Conservation (phyloP, 2,797 vertebrate genomes). For the Hydrophis major region DNA sequence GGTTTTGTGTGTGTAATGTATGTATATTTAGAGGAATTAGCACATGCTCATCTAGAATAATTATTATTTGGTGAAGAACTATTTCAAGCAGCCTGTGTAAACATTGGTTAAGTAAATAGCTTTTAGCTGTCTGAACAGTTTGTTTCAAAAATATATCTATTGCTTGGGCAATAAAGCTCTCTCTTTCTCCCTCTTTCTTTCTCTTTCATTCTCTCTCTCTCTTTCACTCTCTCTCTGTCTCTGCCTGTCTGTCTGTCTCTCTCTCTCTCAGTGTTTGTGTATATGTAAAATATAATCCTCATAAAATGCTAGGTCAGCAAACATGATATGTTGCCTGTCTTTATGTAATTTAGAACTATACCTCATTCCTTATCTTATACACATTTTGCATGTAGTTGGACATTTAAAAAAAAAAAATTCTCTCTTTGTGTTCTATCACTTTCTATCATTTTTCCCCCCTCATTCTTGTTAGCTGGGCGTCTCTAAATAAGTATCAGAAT, state of each 20-base stretch:
- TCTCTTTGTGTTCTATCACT: neutral
- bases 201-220: too few species aligned
- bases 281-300: neutral
- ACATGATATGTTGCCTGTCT: neutral
- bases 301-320: neutral
- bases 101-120: neutral
- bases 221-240: too few species aligned
- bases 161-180: neutral
- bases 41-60: neutral
- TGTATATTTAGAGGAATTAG: neutral
- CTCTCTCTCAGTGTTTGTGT: neutral
- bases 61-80: neutral
- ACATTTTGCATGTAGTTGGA: neutral
- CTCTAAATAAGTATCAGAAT: neutral
- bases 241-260: too few species aligned
- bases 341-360: neutral
- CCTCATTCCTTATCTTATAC: neutral
- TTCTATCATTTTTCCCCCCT: neutral
- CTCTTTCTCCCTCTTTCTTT: too few species aligned
- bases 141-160: neutral
- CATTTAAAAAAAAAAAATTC: neutral
- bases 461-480: neutral
- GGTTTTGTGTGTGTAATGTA: neutral
- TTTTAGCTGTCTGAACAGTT: neutral
- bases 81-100: neutral